These are phyloP conservation scores for Cetoscarus ocellatus DNA, from an alignment of 2,797 vertebrate species.

Conservation along the genomic window DNA sequence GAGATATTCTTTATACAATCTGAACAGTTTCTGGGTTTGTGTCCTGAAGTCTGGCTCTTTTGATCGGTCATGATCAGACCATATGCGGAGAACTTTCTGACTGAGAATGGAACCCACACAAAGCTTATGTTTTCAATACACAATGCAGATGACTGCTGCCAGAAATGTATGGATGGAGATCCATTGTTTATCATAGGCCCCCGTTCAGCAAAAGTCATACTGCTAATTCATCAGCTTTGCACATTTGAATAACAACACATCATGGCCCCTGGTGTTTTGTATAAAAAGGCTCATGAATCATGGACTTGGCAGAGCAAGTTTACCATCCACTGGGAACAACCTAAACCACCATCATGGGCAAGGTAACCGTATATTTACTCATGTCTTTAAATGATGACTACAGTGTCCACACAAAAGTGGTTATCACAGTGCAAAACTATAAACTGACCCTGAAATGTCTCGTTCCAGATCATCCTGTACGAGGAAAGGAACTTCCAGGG, in stretches of 20 bases:
- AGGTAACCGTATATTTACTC: conserved; percentile 70
- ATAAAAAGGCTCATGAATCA: conserved; percentile 79
- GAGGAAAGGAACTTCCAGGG: conserved; percentile 86
- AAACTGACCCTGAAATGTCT: background rate
- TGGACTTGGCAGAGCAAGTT: conserved; percentile 77
- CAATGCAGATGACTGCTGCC: conserved; percentile 77
- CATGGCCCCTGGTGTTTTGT: conserved; percentile 68
- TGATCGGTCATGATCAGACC: conserved; percentile 48
- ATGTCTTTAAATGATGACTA: background rate
- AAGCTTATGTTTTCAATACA: conserved; percentile 76
- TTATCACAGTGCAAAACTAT: background rate
- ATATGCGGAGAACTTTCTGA: conserved; percentile 77
- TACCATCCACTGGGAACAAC: conserved; percentile 71
- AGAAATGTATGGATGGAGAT: conserved; percentile 84
- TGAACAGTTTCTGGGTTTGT: conserved; percentile 42
- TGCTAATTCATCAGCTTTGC: conserved; percentile 85
- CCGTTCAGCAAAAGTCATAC: conserved; percentile 82
- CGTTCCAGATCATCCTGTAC: conserved; percentile 80
- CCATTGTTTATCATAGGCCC: conserved; percentile 79
- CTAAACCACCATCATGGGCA: conserved; percentile 83
- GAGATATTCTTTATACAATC: conserved; percentile 15
- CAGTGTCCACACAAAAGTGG: background rate
- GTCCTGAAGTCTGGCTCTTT: conserved; percentile 29
- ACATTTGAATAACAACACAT: conserved; percentile 85
- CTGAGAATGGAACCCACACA: conserved; percentile 56